Evolutionary conservation across 2,888 invertebrate species (phyloP).

Genomic region (Cartodere bifasciata): DNA sequence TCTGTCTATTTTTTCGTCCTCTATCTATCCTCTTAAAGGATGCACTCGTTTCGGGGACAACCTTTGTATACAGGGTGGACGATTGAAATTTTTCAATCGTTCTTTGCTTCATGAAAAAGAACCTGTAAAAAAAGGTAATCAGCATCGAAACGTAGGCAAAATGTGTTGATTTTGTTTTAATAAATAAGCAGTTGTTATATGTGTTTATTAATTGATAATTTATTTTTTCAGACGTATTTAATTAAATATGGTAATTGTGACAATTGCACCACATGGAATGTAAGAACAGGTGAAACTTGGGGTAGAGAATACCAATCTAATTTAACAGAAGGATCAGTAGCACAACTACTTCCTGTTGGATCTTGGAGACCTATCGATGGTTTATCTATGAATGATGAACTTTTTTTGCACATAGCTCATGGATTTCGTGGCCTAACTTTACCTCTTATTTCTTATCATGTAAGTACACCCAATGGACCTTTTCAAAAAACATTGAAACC

Average conservation of each 20-base stretch:
- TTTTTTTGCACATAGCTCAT: slow-evolving; percentile 69
- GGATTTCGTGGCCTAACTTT: slow-evolving; percentile 64
- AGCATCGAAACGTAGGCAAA: no score
- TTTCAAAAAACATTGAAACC: not conserved
- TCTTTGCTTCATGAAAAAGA: no score
- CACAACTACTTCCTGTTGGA: slow-evolving; percentile 45
- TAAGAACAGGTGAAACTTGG: slow-evolving; percentile 47
- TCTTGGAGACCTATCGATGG: slow-evolving; percentile 64
- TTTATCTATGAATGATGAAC: slow-evolving; percentile 48
- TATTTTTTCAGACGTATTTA: slow-evolving; percentile 29
- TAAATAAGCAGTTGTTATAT: no score
- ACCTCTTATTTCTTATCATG: slow-evolving; percentile 66
- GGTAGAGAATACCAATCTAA: slow-evolving; percentile 31
- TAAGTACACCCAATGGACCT: slow-evolving; percentile 33
- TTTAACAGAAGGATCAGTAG: slow-evolving; percentile 13
- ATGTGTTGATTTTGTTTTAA: no score
- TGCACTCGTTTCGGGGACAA: no score
- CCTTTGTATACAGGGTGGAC: no score
- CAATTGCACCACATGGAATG: slow-evolving; percentile 44
- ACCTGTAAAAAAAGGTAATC: no score
- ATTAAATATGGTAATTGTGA: slow-evolving; percentile 34
- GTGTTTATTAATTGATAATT: no score
- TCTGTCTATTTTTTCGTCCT: no score
- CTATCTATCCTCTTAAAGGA: no score
- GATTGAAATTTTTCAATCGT: no score